Base-by-base conservation (phyloP, 1,140 invertebrate species). In the Xylocopa sonorina region DNA sequence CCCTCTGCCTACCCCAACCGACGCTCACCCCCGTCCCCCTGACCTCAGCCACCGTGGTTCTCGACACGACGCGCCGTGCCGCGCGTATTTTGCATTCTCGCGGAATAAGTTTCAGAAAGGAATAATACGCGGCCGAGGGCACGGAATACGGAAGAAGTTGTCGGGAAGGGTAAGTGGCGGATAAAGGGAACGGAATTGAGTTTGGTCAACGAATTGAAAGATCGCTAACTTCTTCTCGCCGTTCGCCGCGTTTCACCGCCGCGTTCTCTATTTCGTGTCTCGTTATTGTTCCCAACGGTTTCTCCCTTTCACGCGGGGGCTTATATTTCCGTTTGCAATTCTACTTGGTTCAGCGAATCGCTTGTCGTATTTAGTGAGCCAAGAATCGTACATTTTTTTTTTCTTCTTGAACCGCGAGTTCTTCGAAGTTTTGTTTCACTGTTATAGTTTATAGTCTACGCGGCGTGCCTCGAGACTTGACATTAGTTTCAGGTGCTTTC, bases 71-170 rank as follows among this genome's bases (percentile, higher is more conserved):
- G 5, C 69, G 57, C 63, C 64, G 32, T 57, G 71, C 67, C 69
- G 69, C 53, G 72, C 64, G 62, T 76, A 84, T 80, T 84, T 80
- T 80, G 76, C 69, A 60, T 74, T 57, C 60, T 21, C 67, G 63
- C 51, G 73, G 58, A 82, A 76, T 75, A 78, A 84, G 68, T 84
- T 83, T 83, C 41, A 75, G 62, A 73, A 77, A 78, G 75, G 82
- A 78, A 84, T 78, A 81, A 84, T 84, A 82, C 82, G 75, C 79
- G 74, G 18, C n/a, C n/a, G n/a, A n/a, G 7, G 58, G 29, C 29
- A 34, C 14, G 77, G 76, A 64, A 73, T 64, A 78, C 58, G 68
- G 38, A 73, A 78, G 57, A 34, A 73, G 69, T 41, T 71, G 53
- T 4, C 38, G 24, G 58, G 12, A 41, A 62, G 48, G 53, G 57